Base-by-base conservation (phyloP, 2,888 invertebrate species). In the Pammene fasciana region DNA sequence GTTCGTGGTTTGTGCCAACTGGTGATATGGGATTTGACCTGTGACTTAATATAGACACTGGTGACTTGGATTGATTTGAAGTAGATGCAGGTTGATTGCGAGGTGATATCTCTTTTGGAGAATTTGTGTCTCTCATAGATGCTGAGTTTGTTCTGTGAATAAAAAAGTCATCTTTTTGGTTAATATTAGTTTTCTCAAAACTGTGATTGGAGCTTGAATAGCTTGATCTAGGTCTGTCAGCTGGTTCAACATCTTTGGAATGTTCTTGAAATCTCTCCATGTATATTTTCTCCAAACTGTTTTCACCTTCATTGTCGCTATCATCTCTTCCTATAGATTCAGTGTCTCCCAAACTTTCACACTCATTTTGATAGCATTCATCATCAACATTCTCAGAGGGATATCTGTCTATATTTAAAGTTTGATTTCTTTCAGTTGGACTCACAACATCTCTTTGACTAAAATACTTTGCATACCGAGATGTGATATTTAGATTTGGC, bases 381-480 rank as follows among this genome's bases (percentile, higher is more conserved):
- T 78, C 74, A 56, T 74, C 65, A 54, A 79, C 72, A 71, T 26
- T 4, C 26, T 83, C 79, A 45, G 76, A 79, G 64, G 75, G 73
- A 52, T 72, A 75, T 60, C 64, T 64, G 54, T 76, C 73, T 16
- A 75, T 65, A 46, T 80, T 76, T 9, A 78, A 36, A 14, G 76
- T 72, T 48, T 77, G 78, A 60, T 83, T 79, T 71, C 76, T 78
- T 11, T 87, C 85, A 70, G 80, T 81, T 65, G 89, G 85, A 77
- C 90, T 92, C 14, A 82, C 55, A 26, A 82, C 82, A 78, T 91
- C 90, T 80, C 89, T 86, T 82, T 91, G 88, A 75, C 91, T 92
- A 73, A 93, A 93, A 79, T 92, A 93, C 78, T 93, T 93, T 18
- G 92, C 93, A 83, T 93, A 93, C 74, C 88, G 86, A 50, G 92